Percentiles rank a stretch among this genome's conserved stretches.
These are phyloP conservation scores for Platysteira castanea DNA, from an alignment of 2,113 vertebrate species.

Conservation along the genomic window DNA sequence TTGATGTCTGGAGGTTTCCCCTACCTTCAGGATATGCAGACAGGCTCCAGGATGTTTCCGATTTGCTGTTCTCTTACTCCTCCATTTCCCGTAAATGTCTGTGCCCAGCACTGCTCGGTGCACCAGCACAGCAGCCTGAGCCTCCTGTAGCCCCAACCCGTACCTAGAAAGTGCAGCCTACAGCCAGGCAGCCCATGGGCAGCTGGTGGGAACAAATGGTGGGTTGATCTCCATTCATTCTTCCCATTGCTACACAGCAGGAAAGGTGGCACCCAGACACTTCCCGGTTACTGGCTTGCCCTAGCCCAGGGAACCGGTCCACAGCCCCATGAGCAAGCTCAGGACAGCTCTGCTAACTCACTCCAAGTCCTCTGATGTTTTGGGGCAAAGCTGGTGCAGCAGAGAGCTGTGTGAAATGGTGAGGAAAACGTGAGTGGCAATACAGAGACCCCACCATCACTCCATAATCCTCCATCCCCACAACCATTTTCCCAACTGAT, in stretches of 20 bases:
- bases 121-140: background rate
- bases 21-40: constrained; percentile 47
- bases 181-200: background rate
- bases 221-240: background rate
- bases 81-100: background rate
- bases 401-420: background rate
- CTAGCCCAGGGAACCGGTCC: background rate
- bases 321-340: background rate
- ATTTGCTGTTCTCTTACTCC: background rate
- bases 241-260: background rate
- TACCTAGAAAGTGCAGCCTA: background rate
- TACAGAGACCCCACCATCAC: fast-evolving
- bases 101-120: background rate
- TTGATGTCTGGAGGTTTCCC: constrained; percentile 58
- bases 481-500: background rate
- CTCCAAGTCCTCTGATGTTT: background rate
- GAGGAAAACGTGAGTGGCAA: background rate
- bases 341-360: background rate
- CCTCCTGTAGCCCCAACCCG: background rate
- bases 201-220: background rate
- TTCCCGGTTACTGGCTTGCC: background rate
- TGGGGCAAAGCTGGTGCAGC: background rate
- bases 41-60: constrained; percentile 11
- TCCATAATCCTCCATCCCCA: background rate
- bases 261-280: background rate